phyloP scores from a whole-genome alignment of 2,113 vertebrate species.

The Megalops atlanticus region DNA sequence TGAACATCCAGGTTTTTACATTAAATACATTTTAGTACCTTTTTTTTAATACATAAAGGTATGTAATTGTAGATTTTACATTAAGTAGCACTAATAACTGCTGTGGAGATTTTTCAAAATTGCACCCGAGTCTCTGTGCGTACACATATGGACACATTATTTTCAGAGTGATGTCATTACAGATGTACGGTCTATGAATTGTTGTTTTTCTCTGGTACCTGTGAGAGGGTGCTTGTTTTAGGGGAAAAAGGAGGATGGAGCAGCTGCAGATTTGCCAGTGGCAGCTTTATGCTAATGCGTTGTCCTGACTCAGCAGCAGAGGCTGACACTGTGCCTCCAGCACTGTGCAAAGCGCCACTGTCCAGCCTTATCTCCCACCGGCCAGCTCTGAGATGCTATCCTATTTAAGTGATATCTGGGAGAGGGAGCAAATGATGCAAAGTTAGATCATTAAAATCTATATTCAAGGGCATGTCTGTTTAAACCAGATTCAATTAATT shows the following conservation, averaged over 20 bases:
- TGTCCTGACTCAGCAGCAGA: conserved; percentile 66
- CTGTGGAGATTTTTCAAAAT: too few relatives aligned
- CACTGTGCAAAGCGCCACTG: conserved; percentile 17
- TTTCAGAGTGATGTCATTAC: background rate
- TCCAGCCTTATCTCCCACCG: background rate
- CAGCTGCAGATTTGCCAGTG: conserved; percentile 57
- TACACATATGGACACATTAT: too few relatives aligned
- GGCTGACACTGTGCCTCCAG: conserved; percentile 51
- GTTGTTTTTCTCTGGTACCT: background rate
- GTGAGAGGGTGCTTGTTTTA: conserved; percentile 7
- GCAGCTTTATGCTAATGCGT: conserved; percentile 70
- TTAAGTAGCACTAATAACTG: too few relatives aligned
- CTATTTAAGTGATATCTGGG: background rate
- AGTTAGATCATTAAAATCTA: background rate
- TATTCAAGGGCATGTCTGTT: background rate
- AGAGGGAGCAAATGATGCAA: too few relatives aligned
- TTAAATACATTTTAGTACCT: too few relatives aligned
- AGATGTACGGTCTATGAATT: background rate
- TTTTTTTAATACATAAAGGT: too few relatives aligned
- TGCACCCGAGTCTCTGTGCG: too few relatives aligned
- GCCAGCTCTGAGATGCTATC: background rate
- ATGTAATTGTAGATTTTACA: too few relatives aligned
- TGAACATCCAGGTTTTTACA: too few relatives aligned
- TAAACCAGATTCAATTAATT: background rate
- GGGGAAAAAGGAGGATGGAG: conserved; percentile 38